Base-by-base conservation (phyloP, 1,140 invertebrate genomes). In the Trichonephila clavipes region DNA sequence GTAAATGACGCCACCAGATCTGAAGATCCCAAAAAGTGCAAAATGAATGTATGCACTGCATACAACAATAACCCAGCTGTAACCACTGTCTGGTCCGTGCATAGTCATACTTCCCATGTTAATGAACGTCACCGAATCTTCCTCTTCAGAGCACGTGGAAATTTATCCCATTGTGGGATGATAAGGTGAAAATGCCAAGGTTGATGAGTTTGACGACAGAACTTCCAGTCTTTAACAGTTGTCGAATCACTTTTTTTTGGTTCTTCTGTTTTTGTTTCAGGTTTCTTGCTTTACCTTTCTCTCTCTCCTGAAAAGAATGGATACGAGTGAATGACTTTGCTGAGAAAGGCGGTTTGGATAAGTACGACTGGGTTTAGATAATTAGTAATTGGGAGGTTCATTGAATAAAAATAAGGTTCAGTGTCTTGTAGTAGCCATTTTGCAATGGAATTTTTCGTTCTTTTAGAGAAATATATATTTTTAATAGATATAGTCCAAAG, bases 1-100 rank as follows among this genome's bases (percentile, higher is more conserved):
- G 62, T 95, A 95, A 10, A 95, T 86, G 18, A 95, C 77, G 16
- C 95, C 95, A 18, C 83, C 88, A 21, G 95, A 95, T 18, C 95
- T 91, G 64, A 95, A 94, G n/a, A 95, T 34, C 2, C 95, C 94
- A 81, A 95, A 95, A 1, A 95, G 86, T 18, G 94, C 94, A 61
- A 95, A 94, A 83, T 95, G 95, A 40, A 94, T 94, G 77, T 87
- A 95, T 18, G 69, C 61, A 66, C 94, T 94, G 28, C 92, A 82
- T 51, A 95, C 28, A 21, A 94, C 91, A n/a, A 94, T 86, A 18
- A 94, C 66, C 94, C 94, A 95, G 16, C 90, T 94, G 81, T 87
- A 94, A 1, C 93, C 93, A 8, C 64, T 90, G 72, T 94, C 93
- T 44, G 93, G 92, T 6, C 92, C 66, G 6, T 83, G 24, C 59